phyloP scores from a whole-genome alignment of 2,113 vertebrate species.

The Hepsetus odoe region DNA sequence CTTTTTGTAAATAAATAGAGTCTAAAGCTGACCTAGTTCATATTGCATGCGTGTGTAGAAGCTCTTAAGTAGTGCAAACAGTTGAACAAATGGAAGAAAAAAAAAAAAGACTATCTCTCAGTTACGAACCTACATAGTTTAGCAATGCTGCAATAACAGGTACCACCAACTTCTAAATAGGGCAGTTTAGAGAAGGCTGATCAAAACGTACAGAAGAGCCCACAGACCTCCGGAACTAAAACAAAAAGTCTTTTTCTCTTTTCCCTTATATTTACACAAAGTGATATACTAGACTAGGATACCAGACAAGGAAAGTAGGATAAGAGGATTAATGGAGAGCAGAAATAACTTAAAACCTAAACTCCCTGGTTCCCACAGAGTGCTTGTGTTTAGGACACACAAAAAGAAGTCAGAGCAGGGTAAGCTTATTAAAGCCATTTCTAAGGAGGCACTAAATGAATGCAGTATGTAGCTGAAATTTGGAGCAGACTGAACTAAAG shows the following conservation, averaged over 20 bases:
- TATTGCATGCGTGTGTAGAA: too few species aligned
- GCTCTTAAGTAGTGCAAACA: too few species aligned
- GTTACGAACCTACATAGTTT: too few species aligned
- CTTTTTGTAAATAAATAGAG: too few species aligned
- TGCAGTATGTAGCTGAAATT: slow-evolving; percentile 65
- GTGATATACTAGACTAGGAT: background rate
- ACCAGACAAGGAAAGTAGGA: too few species aligned
- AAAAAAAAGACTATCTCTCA: too few species aligned
- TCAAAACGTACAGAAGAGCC: background rate
- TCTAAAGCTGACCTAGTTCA: too few species aligned
- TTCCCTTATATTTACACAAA: background rate
- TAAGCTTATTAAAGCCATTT: slow-evolving; percentile 74
- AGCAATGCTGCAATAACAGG: background rate
- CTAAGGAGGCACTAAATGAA: slow-evolving; percentile 61
- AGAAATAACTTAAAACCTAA: slow-evolving; percentile 54
- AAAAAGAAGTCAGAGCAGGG: slow-evolving; percentile 54
- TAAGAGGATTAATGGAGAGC: slow-evolving; percentile 1
- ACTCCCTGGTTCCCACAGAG: slow-evolving; percentile 22
- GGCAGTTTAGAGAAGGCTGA: background rate
- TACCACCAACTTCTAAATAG: background rate
- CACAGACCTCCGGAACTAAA: background rate
- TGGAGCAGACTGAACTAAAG: slow-evolving; percentile 35
- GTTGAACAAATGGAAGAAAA: too few species aligned
- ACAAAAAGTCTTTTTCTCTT: background rate
- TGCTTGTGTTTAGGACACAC: slow-evolving; percentile 59